A percentile compares a stretch with the other conserved stretches of the same genome.
Evolutionary conservation across 2,797 vertebrate species (phyloP).

Genomic region (Otus scops): DNA sequence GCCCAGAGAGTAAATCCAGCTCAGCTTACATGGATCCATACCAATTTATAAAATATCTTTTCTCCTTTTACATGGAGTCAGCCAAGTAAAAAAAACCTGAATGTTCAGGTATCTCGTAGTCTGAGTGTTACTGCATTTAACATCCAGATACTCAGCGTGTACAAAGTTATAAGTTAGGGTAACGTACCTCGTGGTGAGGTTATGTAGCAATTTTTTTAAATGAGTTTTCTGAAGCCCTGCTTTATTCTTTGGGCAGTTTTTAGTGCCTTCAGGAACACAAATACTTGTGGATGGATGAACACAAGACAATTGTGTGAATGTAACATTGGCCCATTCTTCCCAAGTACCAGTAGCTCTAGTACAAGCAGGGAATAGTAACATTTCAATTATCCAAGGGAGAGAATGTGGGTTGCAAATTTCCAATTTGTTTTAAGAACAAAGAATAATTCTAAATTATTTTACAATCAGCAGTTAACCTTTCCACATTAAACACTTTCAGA

Average conservation of each 20-base stretch:
- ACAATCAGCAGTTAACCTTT: conserved; percentile 46
- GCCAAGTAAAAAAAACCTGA: not conserved
- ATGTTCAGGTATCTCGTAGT: not conserved
- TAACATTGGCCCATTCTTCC: not conserved
- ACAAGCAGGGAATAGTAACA: not conserved
- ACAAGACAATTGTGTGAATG: not conserved
- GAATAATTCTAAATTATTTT: conserved; percentile 56
- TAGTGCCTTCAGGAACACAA: not conserved
- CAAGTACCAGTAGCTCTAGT: not conserved
- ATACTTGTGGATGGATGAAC: not conserved
- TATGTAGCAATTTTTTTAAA: not conserved
- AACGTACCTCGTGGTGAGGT: not conserved
- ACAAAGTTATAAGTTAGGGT: not conserved
- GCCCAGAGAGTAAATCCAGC: not conserved
- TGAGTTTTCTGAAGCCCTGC: not conserved
- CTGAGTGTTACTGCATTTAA: not conserved
- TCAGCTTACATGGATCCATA: not conserved
- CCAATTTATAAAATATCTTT: not conserved
- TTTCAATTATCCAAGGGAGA: not conserved
- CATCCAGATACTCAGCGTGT: not conserved
- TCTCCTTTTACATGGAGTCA: not conserved
- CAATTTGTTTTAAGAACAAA: not conserved
- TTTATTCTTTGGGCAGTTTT: not conserved
- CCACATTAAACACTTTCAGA: conserved; percentile 32
- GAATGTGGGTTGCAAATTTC: not conserved